A percentile compares a stretch with the other conserved stretches of the same genome.
Evolutionary conservation across 2,797 vertebrate species (phyloP).

Genomic region (Channa striata): DNA sequence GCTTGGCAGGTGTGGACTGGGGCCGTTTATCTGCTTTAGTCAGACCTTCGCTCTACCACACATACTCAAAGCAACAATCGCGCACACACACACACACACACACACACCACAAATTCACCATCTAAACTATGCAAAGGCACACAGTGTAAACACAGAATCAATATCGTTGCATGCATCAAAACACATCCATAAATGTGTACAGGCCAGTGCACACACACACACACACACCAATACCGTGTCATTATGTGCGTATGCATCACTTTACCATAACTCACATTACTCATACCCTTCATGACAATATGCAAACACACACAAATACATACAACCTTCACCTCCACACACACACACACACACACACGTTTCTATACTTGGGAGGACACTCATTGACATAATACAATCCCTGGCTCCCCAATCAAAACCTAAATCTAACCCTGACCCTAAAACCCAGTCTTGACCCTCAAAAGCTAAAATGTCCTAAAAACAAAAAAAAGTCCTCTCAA

Average conservation of each 20-base stretch:
- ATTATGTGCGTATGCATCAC: slow-evolving; percentile 7
- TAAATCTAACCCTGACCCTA: too few species aligned
- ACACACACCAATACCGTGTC: background rate
- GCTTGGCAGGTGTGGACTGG: slow-evolving; percentile 44
- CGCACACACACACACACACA: background rate
- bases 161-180: background rate
- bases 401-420: too few species aligned
- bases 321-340: background rate
- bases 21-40: slow-evolving; percentile 61
- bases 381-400: too few species aligned
- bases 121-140: slow-evolving; percentile 21
- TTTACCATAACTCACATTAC: background rate
- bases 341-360: slow-evolving; percentile 1
- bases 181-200: background rate
- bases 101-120: background rate
- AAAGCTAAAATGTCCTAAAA: too few species aligned
- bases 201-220: background rate
- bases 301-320: slow-evolving; percentile 15
- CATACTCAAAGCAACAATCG: too few species aligned
- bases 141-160: slow-evolving; percentile 14
- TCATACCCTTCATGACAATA: slow-evolving; percentile 4
- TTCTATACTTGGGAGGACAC: too few species aligned
- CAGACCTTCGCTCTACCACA: slow-evolving; percentile 31
- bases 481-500: too few species aligned
- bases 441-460: too few species aligned